Percentiles rank a stretch among this genome's conserved stretches.
These are phyloP conservation scores for Baronia brevicornis DNA, from an alignment of 2,888 invertebrate species.

Conservation along the genomic window DNA sequence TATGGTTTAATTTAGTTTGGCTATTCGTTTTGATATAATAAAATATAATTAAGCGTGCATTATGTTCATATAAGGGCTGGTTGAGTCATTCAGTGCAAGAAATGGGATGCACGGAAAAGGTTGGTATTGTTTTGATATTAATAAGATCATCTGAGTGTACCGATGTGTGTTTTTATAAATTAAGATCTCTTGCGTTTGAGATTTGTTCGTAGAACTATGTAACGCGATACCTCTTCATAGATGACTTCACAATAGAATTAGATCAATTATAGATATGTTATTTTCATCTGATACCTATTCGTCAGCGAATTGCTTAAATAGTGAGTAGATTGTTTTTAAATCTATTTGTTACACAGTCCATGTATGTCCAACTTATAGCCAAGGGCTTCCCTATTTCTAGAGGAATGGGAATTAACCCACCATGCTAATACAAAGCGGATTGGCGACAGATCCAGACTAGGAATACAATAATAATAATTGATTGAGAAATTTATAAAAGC, in stretches of 20 bases:
- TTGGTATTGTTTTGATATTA: constrained; percentile 45
- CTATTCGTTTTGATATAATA: constrained; percentile 24
- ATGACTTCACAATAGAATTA: constrained; percentile 16
- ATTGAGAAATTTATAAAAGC: no score
- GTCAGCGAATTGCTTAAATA: no score
- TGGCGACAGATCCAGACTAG: no score
- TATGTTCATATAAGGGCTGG: constrained; percentile 42
- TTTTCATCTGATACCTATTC: no score
- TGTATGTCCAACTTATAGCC: no score
- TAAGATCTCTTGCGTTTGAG: constrained; percentile 23
- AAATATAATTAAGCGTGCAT: constrained; percentile 40
- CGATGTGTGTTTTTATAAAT: constrained; percentile 34
- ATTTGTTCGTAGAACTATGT: constrained; percentile 21
- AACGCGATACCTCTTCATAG: constrained; percentile 15
- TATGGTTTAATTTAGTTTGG: constrained; percentile 28
- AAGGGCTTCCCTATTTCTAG: no score
- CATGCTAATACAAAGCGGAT: no score
- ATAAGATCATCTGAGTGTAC: constrained; percentile 32
- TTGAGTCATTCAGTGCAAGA: constrained; percentile 59
- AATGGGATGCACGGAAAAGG: constrained; percentile 42
- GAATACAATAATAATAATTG: no score
- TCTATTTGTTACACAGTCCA: no score
- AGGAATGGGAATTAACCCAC: no score
- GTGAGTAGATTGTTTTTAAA: no score
- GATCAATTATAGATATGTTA: no score